These are phyloP conservation scores for Drosophila takahashii DNA, from an alignment of 1,140 invertebrate species.

Conservation along the genomic window DNA sequence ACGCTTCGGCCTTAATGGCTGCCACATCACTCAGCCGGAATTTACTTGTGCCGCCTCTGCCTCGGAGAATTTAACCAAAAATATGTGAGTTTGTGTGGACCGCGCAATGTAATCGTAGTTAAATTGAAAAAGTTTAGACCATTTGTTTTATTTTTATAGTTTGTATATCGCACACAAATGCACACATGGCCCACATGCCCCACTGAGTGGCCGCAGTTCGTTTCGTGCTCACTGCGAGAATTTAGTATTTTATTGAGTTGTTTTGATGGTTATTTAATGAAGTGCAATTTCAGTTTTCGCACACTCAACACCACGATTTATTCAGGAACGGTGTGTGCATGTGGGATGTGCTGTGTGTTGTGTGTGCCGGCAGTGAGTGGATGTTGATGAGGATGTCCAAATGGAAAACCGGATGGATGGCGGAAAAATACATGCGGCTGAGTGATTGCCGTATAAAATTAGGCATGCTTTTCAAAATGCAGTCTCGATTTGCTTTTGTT, in stretches of 20 bases:
- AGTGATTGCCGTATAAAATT: conserved; percentile 69
- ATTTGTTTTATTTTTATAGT: conserved; percentile 62
- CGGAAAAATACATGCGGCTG: conserved; percentile 42
- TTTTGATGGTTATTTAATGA: conserved; percentile 81
- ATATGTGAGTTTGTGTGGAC: conserved; percentile 12
- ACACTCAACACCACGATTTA: conserved; percentile 60
- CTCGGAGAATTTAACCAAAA: conserved; percentile 37
- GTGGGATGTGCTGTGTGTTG: conserved; percentile 1
- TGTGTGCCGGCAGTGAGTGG: neutral
- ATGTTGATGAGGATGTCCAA: neutral
- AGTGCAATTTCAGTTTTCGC: conserved; percentile 72
- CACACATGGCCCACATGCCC: conserved; percentile 8
- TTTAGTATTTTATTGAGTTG: conserved; percentile 81
- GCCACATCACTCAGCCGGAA: conserved; percentile 33
- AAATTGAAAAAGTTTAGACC: conserved; percentile 74
- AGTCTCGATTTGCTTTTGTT: conserved; percentile 22
- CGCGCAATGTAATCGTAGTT: conserved; percentile 68
- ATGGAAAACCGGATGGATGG: conserved; percentile 5
- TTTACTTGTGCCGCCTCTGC: conserved; percentile 23
- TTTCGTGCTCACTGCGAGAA: conserved; percentile 45
- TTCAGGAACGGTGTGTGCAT: conserved; percentile 53
- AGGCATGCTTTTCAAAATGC: conserved; percentile 53
- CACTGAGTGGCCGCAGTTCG: conserved; percentile 40
- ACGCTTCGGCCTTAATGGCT: conserved; percentile 42
- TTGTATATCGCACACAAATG: conserved; percentile 23